Evolutionary conservation across 2,113 vertebrate species (phyloP).

Genomic region (Terrapene triunguis): DNA sequence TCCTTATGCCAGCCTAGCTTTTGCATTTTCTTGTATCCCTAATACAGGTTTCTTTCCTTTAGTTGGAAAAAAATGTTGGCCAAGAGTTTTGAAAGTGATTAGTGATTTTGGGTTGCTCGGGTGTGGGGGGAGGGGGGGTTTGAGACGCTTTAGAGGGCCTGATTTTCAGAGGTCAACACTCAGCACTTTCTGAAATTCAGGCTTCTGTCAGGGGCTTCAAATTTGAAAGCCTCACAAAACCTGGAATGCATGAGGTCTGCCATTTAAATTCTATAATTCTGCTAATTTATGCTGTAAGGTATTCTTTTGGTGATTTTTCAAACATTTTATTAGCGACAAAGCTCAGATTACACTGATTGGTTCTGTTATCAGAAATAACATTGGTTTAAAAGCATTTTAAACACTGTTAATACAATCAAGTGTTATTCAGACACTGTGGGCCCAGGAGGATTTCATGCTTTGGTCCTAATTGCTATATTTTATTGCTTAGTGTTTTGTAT

Average conservation of each 20-base stretch:
- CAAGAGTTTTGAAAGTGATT: not conserved
- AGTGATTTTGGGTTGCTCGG: not conserved
- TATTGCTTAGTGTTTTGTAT: not conserved
- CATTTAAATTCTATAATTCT: not conserved
- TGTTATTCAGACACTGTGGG: fast-evolving
- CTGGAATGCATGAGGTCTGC: not conserved
- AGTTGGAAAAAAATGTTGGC: not conserved
- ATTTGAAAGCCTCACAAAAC: not conserved
- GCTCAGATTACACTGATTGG: not conserved
- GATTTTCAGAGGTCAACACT: not conserved
- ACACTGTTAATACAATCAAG: fast-evolving
- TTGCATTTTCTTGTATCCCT: not conserved
- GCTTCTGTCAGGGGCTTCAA: not conserved
- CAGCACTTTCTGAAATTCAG: not conserved
- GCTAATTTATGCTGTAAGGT: not conserved
- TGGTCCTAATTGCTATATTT: not conserved
- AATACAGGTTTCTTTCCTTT: not conserved
- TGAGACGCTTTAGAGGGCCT: not conserved
- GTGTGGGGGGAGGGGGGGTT: no score
- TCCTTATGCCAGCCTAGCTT: not conserved
- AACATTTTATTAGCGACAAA: not conserved
- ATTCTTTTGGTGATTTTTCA: not conserved
- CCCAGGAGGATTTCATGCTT: not conserved
- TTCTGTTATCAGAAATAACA: not conserved
- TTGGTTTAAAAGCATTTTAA: not conserved